Conservation (phyloP, 2,113 vertebrate genomes). For the Chionodraco myersi region DNA sequence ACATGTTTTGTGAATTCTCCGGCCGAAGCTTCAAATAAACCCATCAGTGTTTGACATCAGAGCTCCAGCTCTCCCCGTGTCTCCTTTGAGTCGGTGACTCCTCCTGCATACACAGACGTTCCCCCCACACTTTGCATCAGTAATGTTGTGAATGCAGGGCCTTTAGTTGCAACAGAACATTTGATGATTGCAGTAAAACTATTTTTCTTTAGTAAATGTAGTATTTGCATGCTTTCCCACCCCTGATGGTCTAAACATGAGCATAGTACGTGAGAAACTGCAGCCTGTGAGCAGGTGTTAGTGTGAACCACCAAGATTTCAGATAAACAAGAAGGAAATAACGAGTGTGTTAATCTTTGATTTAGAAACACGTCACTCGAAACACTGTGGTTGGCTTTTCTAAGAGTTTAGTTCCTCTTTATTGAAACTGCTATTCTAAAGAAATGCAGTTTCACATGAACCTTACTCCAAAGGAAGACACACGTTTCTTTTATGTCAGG, state of each 20-base stretch:
- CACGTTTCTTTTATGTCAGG: too few relatives aligned
- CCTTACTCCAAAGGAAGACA: background rate
- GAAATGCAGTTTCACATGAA: background rate
- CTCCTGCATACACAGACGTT: too few relatives aligned
- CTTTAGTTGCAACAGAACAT: background rate
- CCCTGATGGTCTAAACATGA: background rate
- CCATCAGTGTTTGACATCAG: too few relatives aligned
- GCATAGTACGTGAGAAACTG: too few relatives aligned
- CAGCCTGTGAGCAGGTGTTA: background rate
- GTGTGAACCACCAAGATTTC: background rate
- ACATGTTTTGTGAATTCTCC: too few relatives aligned
- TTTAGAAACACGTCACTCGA: background rate
- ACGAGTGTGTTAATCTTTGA: too few relatives aligned
- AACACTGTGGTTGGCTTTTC: background rate
- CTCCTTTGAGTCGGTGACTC: too few relatives aligned
- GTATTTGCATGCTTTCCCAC: too few relatives aligned
- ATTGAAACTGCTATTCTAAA: background rate
- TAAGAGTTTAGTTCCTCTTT: slow-evolving; percentile 1
- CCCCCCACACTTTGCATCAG: background rate
- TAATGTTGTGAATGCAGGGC: background rate
- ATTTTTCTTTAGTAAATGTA: too few relatives aligned
- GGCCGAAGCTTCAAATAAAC: too few relatives aligned
- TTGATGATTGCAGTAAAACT: background rate
- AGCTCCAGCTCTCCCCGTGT: too few relatives aligned
- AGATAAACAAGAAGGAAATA: slow-evolving; percentile 16